These are phyloP conservation scores for Lates japonicus DNA, from an alignment of 2,797 vertebrate species.

Conservation along the genomic window DNA sequence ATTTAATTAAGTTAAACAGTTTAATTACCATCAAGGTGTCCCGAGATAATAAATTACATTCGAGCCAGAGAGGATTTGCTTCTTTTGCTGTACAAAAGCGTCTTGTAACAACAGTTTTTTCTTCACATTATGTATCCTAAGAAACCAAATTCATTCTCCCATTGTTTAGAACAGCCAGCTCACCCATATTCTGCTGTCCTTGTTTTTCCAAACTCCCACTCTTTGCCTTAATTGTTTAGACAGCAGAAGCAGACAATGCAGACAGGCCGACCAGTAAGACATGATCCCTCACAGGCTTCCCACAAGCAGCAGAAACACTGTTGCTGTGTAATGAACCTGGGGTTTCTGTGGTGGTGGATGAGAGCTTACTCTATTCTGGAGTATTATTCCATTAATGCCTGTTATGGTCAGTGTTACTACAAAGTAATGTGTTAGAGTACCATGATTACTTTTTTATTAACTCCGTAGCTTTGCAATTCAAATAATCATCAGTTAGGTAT, in stretches of 20 bases:
- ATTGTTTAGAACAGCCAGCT: background rate
- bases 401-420: background rate
- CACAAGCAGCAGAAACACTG: background rate
- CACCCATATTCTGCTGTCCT: background rate
- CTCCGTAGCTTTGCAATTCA: too few species aligned
- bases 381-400: background rate
- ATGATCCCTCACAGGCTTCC: background rate
- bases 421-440: too few species aligned
- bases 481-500: too few species aligned
- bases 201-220: background rate
- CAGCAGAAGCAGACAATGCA: background rate
- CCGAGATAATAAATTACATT: background rate
- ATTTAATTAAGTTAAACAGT: too few species aligned
- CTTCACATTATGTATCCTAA: background rate
- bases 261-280: background rate
- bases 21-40: background rate
- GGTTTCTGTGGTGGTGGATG: background rate
- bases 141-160: background rate
- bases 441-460: too few species aligned
- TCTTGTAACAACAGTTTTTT: background rate
- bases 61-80: background rate
- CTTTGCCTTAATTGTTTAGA: background rate
- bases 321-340: background rate
- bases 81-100: background rate
- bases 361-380: too few species aligned